Percentiles rank a stretch among this genome's conserved stretches.
Conservation (phyloP, 2,888 invertebrate species). For the Ceriagrion tenellum region DNA sequence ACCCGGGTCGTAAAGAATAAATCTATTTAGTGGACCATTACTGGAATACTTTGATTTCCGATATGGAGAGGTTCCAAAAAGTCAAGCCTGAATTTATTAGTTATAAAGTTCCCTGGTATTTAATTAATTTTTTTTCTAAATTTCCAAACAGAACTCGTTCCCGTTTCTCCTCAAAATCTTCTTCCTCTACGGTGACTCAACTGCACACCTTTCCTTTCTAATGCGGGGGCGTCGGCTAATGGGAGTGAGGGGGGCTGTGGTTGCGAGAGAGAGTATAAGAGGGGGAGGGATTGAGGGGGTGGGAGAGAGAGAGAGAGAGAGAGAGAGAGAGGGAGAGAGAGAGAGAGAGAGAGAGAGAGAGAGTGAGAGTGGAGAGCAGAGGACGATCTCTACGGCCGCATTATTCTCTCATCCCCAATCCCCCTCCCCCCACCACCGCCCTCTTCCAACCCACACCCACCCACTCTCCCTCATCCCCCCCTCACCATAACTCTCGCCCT, state of each 20-base stretch:
- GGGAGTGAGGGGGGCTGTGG: not conserved
- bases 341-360: too few species aligned
- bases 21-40: too few species aligned
- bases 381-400: not conserved
- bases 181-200: not conserved
- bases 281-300: too few species aligned
- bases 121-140: too few species aligned
- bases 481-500: too few species aligned
- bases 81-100: too few species aligned
- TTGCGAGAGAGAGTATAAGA: not conserved
- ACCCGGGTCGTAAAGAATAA: too few species aligned
- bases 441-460: not conserved
- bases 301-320: not conserved
- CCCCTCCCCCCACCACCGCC: not conserved
- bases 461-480: too few species aligned
- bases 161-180: not conserved
- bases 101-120: too few species aligned
- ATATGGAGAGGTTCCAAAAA: too few species aligned
- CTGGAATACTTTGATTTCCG: too few species aligned
- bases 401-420: not conserved
- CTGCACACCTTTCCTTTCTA: conserved; percentile 6
- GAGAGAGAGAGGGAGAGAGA: too few species aligned
- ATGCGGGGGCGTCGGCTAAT: not conserved
- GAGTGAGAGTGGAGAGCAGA: not conserved
- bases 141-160: not conserved